phyloP scores from a whole-genome alignment of 1,140 invertebrate genomes.

The Akabosia matsudoensis region DNA sequence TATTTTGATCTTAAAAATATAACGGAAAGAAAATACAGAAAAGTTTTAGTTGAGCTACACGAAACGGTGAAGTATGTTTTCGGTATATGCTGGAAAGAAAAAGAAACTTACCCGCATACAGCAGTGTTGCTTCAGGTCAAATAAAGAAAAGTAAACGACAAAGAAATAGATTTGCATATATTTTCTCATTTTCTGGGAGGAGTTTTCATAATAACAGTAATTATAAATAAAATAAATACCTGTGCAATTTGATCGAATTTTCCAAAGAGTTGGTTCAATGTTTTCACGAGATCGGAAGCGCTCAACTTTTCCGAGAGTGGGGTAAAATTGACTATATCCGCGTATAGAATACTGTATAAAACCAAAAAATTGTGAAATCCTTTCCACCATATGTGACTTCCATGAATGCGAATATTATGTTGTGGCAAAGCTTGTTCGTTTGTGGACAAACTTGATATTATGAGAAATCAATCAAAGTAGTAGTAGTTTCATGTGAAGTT shows the following conservation, averaged over 20 bases:
- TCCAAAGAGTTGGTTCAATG: constrained; percentile 93
- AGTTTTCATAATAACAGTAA: too few species aligned
- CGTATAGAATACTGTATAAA: constrained; percentile 83
- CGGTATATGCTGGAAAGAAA: background rate
- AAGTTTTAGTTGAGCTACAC: background rate
- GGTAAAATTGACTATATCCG: constrained; percentile 97
- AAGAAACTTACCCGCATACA: constrained; percentile 15
- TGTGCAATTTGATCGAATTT: constrained; percentile 95
- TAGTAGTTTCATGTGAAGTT: background rate
- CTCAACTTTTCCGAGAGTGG: constrained; percentile 85
- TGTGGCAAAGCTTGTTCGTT: too few species aligned
- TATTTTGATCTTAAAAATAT: constrained; percentile 91
- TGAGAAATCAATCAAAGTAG: too few species aligned
- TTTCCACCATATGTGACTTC: too few species aligned
- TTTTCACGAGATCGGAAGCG: constrained; percentile 90
- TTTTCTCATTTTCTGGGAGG: too few species aligned
- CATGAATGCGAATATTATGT: too few species aligned
- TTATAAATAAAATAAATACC: too few species aligned
- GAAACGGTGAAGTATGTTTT: background rate
- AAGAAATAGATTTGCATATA: background rate
- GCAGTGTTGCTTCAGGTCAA: background rate
- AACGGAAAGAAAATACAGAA: constrained; percentile 51
- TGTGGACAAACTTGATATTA: too few species aligned
- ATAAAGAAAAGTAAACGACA: background rate
- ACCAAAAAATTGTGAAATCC: constrained; percentile 27